Evolutionary conservation across 2,113 vertebrate genomes (phyloP), one percentile per base, ranked within the genome.

Genomic region (Nothoprocta pentlandii): DNA sequence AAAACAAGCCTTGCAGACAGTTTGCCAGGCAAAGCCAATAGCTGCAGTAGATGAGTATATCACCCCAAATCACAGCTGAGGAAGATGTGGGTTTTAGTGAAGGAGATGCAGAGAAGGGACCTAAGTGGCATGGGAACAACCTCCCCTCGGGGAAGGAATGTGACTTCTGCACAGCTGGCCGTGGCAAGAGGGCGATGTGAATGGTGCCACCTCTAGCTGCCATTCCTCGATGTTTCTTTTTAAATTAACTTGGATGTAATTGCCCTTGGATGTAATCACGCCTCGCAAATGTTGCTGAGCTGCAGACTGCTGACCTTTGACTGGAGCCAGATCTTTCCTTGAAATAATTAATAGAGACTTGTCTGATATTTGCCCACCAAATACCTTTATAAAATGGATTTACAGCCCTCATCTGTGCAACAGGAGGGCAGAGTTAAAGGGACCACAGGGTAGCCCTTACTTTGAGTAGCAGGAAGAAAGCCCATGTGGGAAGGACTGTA

Each of bases 381-480:
- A 74, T 74, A 30, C 23, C 49, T 79, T 46, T 91, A 4, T 67
- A 53, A 93, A 75, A 92, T 84, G 64, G 32, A 62, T 71, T 89
- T 92, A 83, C 13, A 58, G 53, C 83, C 67, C 26, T 87, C 0
- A 0, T 80, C 47, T 22, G 0, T 80, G 58, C 19, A 36, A 16
- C 47, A 32, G 30, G 80, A 75, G 34, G 58, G 87, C 85, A 76
- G 51, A 88, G 58, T 85, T 81, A 59, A 95, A 76, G 46, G 68
- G 25, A 53, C 0, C 1, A 3, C 0, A 0, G 53, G 14, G 17
- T 59, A 28, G 32, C 39, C 4, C 0, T 0, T 53, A 36, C 22
- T 67, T 20, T 44, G 28, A 85, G 49, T 0, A 2, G 9, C 16
- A 46, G 42, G 64, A 83, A 46, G 14, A 63, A 11, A 26, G 34